Conservation (phyloP, 2,797 vertebrate genomes). For the Typhlichthys subterraneus region DNA sequence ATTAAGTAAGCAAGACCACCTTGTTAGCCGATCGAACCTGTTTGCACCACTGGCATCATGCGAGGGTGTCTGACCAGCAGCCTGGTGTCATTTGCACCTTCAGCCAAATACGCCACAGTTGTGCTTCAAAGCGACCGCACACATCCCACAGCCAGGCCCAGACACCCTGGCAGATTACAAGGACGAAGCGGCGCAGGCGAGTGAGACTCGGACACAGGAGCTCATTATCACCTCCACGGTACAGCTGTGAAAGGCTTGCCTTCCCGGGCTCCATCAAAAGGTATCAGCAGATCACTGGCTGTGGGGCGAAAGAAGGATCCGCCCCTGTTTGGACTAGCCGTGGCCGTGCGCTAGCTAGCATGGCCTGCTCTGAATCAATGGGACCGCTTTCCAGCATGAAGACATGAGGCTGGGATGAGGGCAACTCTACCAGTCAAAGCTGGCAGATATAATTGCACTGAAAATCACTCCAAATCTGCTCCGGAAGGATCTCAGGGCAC, state of each 20-base stretch:
- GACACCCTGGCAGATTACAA: conserved; percentile 50
- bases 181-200: conserved; percentile 40
- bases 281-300: background rate
- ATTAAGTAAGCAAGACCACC: conserved; percentile 21
- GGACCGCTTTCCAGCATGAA: conserved; percentile 66
- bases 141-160: conserved; percentile 26
- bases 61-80: conserved; percentile 47
- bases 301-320: background rate
- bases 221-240: conserved; percentile 72
- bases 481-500: conserved; percentile 71
- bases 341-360: conserved; percentile 32
- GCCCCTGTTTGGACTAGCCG: conserved; percentile 23
- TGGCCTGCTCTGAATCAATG: conserved; percentile 38
- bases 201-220: conserved; percentile 51
- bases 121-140: conserved; percentile 32
- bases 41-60: conserved; percentile 38
- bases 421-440: conserved; percentile 75
- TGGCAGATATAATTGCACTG: conserved; percentile 82
- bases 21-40: background rate
- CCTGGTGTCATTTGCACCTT: conserved; percentile 58
- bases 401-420: conserved; percentile 70
- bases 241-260: conserved; percentile 64
- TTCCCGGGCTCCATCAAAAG: conserved; percentile 21
- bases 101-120: conserved; percentile 46
- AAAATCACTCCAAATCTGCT: conserved; percentile 82